Percentiles rank a stretch among this genome's conserved stretches.
Evolutionary conservation across 2,113 vertebrate genomes (phyloP).

Genomic region (Zosterops pallidus): DNA sequence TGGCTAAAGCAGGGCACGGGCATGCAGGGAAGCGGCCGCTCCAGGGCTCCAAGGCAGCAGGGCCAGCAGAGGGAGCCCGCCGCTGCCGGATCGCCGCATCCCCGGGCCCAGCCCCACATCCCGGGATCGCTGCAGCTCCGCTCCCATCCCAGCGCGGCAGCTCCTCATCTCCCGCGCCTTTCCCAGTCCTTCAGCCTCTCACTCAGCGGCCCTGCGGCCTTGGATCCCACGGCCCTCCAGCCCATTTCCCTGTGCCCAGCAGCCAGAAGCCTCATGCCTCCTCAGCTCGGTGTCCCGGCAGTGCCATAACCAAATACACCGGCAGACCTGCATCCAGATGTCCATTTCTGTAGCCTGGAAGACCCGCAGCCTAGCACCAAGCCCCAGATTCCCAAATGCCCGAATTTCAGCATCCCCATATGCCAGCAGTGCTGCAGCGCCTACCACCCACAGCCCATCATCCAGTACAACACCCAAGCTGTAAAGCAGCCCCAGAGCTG

Average conservation of each 20-base stretch:
- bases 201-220: not conserved
- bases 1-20: not conserved
- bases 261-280: not conserved
- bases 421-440: not conserved
- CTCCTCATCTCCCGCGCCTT: not conserved
- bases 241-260: not conserved
- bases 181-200: not conserved
- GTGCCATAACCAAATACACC: not conserved
- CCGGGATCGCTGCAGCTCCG: not conserved
- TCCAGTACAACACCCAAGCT: not conserved
- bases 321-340: not conserved
- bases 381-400: not conserved
- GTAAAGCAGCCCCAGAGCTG: not conserved
- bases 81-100: not conserved
- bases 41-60: not conserved
- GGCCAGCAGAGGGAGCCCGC: slow-evolving; percentile 8
- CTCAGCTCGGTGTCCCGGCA: too few species aligned
- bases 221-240: not conserved
- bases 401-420: not conserved
- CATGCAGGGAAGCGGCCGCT: rapidly evolving
- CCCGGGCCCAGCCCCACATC: not conserved
- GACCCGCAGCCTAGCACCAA: not conserved
- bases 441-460: not conserved
- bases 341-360: not conserved
- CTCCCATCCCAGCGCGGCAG: not conserved